A percentile compares a stretch with the other conserved stretches of the same genome.
Conservation (phyloP, 2,888 invertebrate genomes). For the Agonopterix subpropinquella region DNA sequence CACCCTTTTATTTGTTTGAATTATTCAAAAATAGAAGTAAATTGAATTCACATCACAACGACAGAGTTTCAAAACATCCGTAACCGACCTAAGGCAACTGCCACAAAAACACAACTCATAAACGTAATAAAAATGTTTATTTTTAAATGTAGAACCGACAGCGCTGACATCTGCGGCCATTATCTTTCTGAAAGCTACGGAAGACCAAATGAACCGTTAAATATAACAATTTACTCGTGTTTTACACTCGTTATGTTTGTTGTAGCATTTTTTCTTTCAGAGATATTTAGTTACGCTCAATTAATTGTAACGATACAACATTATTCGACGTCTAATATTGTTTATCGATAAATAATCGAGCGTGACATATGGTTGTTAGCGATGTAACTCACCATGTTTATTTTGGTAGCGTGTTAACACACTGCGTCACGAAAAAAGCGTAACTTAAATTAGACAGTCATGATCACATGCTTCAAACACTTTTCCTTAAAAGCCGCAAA, state of each 20-base stretch:
- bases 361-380: conserved; percentile 35
- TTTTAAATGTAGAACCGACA: conserved; percentile 67
- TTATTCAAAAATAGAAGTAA: not conserved
- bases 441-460: conserved; percentile 31
- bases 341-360: conserved; percentile 30
- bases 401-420: conserved; percentile 51
- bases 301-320: conserved; percentile 30
- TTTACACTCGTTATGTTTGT: conserved; percentile 38
- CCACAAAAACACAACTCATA: conserved; percentile 28
- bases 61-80: not conserved
- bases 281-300: conserved; percentile 52
- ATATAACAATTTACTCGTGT: conserved; percentile 57
- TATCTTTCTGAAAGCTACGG: conserved; percentile 41
- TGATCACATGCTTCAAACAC: conserved; percentile 23
- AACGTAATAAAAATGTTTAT: conserved; percentile 57
- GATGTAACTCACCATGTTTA: conserved; percentile 32
- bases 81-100: conserved; percentile 12
- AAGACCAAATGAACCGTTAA: conserved; percentile 63
- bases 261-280: conserved; percentile 42
- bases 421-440: conserved; percentile 27
- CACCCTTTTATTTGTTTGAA: not conserved
- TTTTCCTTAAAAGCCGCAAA: conserved; percentile 17
- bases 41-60: not conserved
- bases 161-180: conserved; percentile 66
- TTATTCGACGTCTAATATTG: conserved; percentile 15